Conservation (phyloP, 2,797 vertebrate species). For the Tachyglossus aculeatus region DNA sequence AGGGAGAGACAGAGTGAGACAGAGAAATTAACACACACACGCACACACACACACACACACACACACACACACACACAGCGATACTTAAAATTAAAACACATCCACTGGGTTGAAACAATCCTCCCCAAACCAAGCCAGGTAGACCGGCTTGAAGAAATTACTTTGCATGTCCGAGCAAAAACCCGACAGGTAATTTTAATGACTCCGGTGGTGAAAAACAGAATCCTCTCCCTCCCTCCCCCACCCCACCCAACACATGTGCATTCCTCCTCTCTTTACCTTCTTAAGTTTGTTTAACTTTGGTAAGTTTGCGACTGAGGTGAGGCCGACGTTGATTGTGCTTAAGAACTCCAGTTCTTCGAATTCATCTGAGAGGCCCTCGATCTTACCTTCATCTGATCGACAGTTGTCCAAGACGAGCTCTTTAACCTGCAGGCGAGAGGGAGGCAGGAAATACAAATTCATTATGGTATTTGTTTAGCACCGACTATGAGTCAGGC, state of each 20-base stretch:
- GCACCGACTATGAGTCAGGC: too few relatives aligned
- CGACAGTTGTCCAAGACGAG: constrained; percentile 97
- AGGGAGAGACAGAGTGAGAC: constrained; percentile 14
- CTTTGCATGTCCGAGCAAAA: background rate
- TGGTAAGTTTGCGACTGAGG: constrained; percentile 94
- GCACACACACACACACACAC: too few relatives aligned
- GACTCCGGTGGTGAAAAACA: background rate
- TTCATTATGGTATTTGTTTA: too few relatives aligned
- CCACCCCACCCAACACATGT: background rate
- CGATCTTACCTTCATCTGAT: constrained; percentile 95
- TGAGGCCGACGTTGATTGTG: constrained; percentile 97
- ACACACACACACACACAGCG: too few relatives aligned
- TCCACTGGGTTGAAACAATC: background rate
- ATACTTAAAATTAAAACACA: too few relatives aligned
- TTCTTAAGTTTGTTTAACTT: constrained; percentile 99
- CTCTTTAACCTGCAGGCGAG: constrained; percentile 88
- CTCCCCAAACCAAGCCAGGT: background rate
- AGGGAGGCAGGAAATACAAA: background rate
- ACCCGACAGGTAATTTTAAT: background rate
- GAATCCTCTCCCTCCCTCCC: background rate
- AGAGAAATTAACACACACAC: constrained; percentile 8
- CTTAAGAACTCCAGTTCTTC: constrained; percentile 98
- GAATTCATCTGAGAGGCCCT: constrained; percentile 96
- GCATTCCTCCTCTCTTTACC: constrained; percentile 70
- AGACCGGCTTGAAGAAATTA: background rate